A percentile compares a stretch with the other conserved stretches of the same genome.
These are phyloP conservation scores for Protula sp. DNA, from an alignment of 2,888 invertebrate genomes.

Conservation along the genomic window DNA sequence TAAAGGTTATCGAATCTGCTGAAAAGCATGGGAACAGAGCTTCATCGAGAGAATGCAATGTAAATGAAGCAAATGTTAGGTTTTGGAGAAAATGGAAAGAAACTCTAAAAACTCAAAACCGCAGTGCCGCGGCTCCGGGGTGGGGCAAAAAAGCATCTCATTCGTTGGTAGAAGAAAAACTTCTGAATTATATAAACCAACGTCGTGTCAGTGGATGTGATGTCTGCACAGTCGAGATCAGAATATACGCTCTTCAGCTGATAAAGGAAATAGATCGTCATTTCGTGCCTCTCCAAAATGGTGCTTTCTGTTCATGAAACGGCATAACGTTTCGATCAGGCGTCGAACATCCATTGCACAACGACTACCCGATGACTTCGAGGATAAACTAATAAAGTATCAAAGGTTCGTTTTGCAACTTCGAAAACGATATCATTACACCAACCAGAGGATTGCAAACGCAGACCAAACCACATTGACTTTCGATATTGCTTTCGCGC, in stretches of 20 bases:
- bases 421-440: background rate
- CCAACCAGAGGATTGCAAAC: background rate
- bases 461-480: conserved; percentile 1
- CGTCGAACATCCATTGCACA: background rate
- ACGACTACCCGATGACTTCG: background rate
- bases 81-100: background rate
- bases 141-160: background rate
- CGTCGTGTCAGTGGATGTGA: background rate
- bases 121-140: background rate
- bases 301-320: conserved; percentile 1
- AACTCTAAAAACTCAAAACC: background rate
- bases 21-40: background rate
- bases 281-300: conserved; percentile 1
- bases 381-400: background rate
- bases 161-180: too few species aligned
- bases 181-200: background rate
- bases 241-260: too few species aligned
- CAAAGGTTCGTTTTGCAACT: background rate
- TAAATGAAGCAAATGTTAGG: background rate
- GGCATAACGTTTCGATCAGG: background rate
- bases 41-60: background rate
- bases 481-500: background rate
- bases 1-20: background rate
- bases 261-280: background rate
- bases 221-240: background rate